These are phyloP conservation scores for Limnephilus rhombicus DNA, from an alignment of 2,888 invertebrate genomes.

Conservation along the genomic window DNA sequence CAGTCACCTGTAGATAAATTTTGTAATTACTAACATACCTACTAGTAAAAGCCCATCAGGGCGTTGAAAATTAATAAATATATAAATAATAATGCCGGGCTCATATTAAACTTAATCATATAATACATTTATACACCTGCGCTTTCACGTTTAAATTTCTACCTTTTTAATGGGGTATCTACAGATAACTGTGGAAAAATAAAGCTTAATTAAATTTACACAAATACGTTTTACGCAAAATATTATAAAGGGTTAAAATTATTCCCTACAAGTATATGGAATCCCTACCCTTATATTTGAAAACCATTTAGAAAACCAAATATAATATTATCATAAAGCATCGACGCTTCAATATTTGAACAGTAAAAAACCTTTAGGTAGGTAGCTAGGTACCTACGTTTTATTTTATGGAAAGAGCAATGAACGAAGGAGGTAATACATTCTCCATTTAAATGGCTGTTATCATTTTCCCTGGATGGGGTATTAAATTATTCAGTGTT, in stretches of 20 bases:
- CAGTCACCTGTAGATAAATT: no score
- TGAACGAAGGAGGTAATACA: conserved; percentile 15
- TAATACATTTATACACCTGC: neutral
- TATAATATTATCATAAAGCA: neutral
- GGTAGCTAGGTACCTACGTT: neutral
- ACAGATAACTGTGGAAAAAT: neutral
- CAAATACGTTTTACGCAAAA: neutral
- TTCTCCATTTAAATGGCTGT: conserved; percentile 25
- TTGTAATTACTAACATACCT: no score
- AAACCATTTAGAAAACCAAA: neutral
- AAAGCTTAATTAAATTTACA: neutral
- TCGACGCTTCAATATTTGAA: neutral
- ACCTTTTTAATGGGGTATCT: neutral
- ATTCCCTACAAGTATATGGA: no score
- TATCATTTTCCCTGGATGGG: conserved; percentile 12
- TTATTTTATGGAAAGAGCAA: neutral
- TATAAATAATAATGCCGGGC: neutral
- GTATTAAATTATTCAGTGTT: conserved; percentile 44
- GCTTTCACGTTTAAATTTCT: neutral
- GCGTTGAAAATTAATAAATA: no score
- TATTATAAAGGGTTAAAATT: neutral
- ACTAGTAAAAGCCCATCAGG: no score
- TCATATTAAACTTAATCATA: neutral
- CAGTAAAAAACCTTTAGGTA: neutral
- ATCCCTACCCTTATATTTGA: neutral